Evolutionary conservation across 2,888 invertebrate genomes (phyloP).

Genomic region (Chrysolina haemoptera): DNA sequence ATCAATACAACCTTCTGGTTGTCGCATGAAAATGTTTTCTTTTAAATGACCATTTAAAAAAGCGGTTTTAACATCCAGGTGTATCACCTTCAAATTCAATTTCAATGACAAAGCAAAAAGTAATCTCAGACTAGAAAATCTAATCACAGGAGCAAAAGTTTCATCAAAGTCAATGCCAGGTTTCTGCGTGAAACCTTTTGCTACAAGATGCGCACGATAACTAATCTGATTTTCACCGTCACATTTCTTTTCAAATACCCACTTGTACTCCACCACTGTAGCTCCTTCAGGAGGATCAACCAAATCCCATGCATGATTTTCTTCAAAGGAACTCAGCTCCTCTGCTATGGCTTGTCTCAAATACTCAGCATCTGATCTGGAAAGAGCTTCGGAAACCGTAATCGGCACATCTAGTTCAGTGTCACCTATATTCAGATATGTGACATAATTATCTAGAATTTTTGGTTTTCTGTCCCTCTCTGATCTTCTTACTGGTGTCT

Average conservation of each 20-base stretch:
- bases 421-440: background rate
- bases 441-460: conserved; percentile 20
- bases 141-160: conserved; percentile 54
- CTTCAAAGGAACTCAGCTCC: conserved; percentile 54
- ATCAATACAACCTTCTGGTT: conserved; percentile 47
- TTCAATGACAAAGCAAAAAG: conserved; percentile 48
- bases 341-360: conserved; percentile 56
- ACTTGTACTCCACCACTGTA: conserved; percentile 54
- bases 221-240: conserved; percentile 45
- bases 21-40: conserved; percentile 51
- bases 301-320: conserved; percentile 57
- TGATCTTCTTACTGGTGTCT: conserved; percentile 46
- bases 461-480: conserved; percentile 45
- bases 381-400: conserved; percentile 52
- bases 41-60: conserved; percentile 55
- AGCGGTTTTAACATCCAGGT: conserved; percentile 55
- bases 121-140: conserved; percentile 50
- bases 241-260: conserved; percentile 56
- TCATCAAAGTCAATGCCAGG: no score
- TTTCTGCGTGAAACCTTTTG: conserved; percentile 44
- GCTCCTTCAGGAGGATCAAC: conserved; percentile 45
- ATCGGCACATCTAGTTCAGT: conserved; percentile 35
- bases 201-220: conserved; percentile 44
- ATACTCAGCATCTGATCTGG: conserved; percentile 48
- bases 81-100: conserved; percentile 40